Evolutionary conservation across 2,113 vertebrate genomes (phyloP).

Genomic region (Origma solitaria): DNA sequence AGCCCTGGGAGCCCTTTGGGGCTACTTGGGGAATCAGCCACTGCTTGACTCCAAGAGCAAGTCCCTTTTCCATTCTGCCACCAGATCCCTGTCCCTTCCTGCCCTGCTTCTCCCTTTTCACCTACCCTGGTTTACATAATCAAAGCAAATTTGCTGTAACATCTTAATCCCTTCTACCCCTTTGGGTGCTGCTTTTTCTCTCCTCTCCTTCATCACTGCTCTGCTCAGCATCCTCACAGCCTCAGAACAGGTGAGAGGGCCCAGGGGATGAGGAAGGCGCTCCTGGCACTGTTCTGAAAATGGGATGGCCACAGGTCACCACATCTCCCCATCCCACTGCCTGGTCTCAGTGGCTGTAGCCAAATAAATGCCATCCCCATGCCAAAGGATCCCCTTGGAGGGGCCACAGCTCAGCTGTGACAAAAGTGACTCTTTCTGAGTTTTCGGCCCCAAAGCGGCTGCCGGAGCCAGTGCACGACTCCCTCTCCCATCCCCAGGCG

Average conservation of each 20-base stretch:
- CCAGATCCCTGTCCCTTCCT: neutral
- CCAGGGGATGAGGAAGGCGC: neutral
- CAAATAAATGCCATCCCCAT: neutral
- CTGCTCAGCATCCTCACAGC: neutral
- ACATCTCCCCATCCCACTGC: neutral
- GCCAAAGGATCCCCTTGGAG: neutral
- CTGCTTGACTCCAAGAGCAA: neutral
- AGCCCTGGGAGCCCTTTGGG: neutral
- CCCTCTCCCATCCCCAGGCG: neutral
- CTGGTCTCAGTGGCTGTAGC: neutral
- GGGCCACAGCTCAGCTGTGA: rapidly evolving
- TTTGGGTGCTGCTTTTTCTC: neutral
- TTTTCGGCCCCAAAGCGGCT: neutral
- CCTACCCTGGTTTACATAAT: neutral
- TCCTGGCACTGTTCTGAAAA: neutral
- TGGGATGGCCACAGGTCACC: neutral
- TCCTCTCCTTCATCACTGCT: neutral
- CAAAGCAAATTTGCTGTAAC: neutral
- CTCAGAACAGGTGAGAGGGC: neutral
- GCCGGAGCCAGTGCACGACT: neutral
- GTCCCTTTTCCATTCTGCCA: neutral
- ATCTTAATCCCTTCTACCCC: neutral
- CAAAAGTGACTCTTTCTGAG: neutral
- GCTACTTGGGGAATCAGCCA: neutral
- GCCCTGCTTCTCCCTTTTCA: neutral